Evolutionary conservation across 2,888 invertebrate genomes (phyloP).

Genomic region (Platynereis dumerilii): DNA sequence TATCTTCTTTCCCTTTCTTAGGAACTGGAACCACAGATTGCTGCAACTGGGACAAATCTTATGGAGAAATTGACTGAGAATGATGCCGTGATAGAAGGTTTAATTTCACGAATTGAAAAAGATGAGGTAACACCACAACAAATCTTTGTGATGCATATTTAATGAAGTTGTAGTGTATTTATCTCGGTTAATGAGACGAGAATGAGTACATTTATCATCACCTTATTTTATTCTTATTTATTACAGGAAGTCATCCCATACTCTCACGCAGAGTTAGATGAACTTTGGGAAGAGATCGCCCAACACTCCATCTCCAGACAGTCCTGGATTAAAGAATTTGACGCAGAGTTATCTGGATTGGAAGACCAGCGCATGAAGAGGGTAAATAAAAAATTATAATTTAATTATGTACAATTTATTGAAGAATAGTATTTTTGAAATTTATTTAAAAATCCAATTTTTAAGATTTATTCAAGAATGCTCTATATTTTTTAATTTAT

Average conservation of each 20-base stretch:
- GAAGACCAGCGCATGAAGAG: conserved; percentile 52
- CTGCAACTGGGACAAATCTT: conserved; percentile 44
- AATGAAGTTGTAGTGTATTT: too few relatives aligned
- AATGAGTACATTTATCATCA: too few relatives aligned
- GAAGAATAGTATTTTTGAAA: too few relatives aligned
- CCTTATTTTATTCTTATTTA: too few relatives aligned
- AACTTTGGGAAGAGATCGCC: conserved; percentile 50
- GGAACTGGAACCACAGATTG: conserved; percentile 56
- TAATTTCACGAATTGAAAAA: conserved; percentile 45
- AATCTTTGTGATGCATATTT: too few relatives aligned
- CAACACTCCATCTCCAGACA: conserved; percentile 46
- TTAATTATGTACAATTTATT: too few relatives aligned
- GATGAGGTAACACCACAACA: conserved; percentile 61
- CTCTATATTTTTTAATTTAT: too few relatives aligned
- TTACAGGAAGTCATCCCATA: conserved; percentile 47
- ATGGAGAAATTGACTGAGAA: conserved; percentile 44
- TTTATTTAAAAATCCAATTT: too few relatives aligned
- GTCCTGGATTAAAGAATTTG: conserved; percentile 51
- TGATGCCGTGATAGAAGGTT: conserved; percentile 46
- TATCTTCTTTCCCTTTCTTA: too few relatives aligned
- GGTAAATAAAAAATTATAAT: too few relatives aligned
- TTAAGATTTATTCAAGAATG: too few relatives aligned
- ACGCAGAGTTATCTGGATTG: conserved; percentile 42
- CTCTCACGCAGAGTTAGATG: conserved; percentile 41
- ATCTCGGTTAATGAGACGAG: too few relatives aligned